Conservation (phyloP, 2,797 vertebrate species). For the Dromococcyx pavoninus region DNA sequence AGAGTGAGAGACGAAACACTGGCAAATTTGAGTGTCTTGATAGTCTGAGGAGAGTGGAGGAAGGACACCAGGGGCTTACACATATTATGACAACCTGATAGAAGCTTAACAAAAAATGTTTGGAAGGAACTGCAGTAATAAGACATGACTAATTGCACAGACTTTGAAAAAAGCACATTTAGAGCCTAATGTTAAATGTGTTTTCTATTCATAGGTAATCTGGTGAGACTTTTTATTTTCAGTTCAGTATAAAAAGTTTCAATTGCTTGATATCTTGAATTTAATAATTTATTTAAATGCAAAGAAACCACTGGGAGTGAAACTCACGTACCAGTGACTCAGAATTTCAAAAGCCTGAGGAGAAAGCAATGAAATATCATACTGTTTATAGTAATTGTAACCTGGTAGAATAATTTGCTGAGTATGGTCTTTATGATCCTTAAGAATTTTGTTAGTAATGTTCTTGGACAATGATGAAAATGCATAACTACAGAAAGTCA, state of each 20-base stretch:
- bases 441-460: not conserved
- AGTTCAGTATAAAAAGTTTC: not conserved
- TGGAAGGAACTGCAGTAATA: not conserved
- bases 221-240: not conserved
- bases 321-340: not conserved
- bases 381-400: not conserved
- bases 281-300: slow-evolving; percentile 1
- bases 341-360: slow-evolving; percentile 5
- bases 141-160: not conserved
- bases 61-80: not conserved
- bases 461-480: slow-evolving; percentile 27
- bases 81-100: accelerated
- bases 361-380: not conserved
- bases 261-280: not conserved
- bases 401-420: slow-evolving; percentile 27
- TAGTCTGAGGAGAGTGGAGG: not conserved
- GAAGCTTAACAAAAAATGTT: not conserved
- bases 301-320: not conserved
- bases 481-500: not conserved
- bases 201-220: not conserved
- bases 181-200: not conserved
- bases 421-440: not conserved
- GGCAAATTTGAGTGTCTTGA: not conserved
- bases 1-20: not conserved
- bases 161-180: not conserved